Conservation (phyloP, 2,113 vertebrate genomes). For the Caranx melampygus region DNA sequence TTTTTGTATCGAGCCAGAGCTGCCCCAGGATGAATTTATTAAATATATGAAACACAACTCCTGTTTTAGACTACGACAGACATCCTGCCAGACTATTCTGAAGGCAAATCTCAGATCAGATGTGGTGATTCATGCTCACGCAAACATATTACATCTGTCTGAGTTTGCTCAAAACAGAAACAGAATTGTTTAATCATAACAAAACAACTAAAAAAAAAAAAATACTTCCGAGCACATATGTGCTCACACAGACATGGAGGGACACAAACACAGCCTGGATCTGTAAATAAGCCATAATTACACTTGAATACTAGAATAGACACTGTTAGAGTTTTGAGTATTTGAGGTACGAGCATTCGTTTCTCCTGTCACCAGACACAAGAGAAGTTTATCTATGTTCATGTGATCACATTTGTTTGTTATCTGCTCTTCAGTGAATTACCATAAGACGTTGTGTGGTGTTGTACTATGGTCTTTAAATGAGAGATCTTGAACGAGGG, state of each 20-base stretch:
- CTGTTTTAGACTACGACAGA: constrained; percentile 16
- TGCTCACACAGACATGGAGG: not conserved
- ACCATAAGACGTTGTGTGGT: not conserved
- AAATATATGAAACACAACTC: constrained; percentile 20
- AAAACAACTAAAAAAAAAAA: constrained; percentile 4
- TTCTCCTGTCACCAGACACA: not conserved
- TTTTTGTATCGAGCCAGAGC: constrained; percentile 19
- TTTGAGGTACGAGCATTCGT: not conserved
- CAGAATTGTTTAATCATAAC: constrained; percentile 29
- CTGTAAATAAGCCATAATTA: not conserved
- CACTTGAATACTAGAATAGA: not conserved
- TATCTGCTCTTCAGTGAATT: too few relatives aligned
- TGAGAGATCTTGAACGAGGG: too few relatives aligned
- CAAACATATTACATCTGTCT: constrained; percentile 34
- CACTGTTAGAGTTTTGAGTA: not conserved
- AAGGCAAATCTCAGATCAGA: constrained; percentile 30
- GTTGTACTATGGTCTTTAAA: not conserved
- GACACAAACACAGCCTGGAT: not conserved
- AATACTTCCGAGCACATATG: constrained; percentile 20
- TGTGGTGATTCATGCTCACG: constrained; percentile 26
- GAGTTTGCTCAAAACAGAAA: constrained; percentile 11
- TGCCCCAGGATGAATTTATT: constrained; percentile 8
- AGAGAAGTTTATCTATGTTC: too few relatives aligned
- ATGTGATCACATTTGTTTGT: too few relatives aligned
- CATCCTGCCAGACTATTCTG: constrained; percentile 20